Percentiles rank a stretch among this genome's conserved stretches.
Conservation (phyloP, 2,888 invertebrate genomes). For the Cerastis rubricosa region DNA sequence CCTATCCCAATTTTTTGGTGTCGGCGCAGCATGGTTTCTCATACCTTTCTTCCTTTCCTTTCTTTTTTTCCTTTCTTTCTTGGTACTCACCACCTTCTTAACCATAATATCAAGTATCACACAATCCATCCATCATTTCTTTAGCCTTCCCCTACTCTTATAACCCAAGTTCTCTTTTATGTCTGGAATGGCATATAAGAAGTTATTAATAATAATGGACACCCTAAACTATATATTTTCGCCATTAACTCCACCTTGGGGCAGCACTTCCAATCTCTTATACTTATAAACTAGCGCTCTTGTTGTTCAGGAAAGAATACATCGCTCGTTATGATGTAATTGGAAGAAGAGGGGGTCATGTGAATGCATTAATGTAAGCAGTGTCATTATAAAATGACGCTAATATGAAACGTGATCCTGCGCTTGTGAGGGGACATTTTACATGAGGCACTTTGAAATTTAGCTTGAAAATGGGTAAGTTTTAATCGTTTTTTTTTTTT, state of each 20-base stretch:
- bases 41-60: too few species aligned
- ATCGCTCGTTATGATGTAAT: conserved; percentile 49
- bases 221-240: conserved; percentile 10
- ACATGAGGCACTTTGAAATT: conserved; percentile 17
- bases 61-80: too few species aligned
- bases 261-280: conserved; percentile 14
- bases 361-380: conserved; percentile 66
- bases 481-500: background rate
- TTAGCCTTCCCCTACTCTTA: background rate
- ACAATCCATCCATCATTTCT: background rate
- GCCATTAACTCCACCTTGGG: background rate
- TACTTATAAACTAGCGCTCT: background rate
- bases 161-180: background rate
- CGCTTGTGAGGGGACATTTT: conserved; percentile 26
- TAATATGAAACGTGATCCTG: conserved; percentile 70
- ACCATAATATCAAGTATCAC: background rate
- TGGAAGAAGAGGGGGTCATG: conserved; percentile 55
- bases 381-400: conserved; percentile 68
- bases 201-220: background rate
- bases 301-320: conserved; percentile 14
- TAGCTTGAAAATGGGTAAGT: background rate
- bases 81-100: background rate
- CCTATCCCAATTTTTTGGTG: background rate
- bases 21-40: background rate
- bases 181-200: background rate